Evolutionary conservation across 2,113 vertebrate species (phyloP).

Genomic region (Stomatorhinus ivindoensis): DNA sequence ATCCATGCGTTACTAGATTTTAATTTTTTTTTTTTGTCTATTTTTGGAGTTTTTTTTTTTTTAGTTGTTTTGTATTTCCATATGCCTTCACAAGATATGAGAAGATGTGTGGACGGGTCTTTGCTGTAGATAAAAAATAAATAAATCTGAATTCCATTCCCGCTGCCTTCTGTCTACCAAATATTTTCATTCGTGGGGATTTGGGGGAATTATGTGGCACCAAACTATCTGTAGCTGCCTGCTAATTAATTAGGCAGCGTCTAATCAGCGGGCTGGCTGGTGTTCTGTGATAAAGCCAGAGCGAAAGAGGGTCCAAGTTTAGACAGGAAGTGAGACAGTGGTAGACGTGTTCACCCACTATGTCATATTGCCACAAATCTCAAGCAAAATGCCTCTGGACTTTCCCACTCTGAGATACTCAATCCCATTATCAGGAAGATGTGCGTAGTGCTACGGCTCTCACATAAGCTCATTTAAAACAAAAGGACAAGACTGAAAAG

Average conservation of each 20-base stretch:
- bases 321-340: background rate
- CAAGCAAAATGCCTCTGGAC: background rate
- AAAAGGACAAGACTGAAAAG: conserved; percentile 8
- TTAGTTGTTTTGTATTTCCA: background rate
- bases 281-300: conserved; percentile 49
- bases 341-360: background rate
- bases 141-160: background rate
- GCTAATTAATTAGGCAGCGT: conserved; percentile 62
- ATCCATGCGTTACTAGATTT: background rate
- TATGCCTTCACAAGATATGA: background rate
- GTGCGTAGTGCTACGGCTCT: background rate
- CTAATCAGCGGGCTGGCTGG: conserved; percentile 52
- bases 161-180: background rate
- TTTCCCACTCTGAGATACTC: background rate
- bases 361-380: background rate
- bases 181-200: conserved; percentile 6
- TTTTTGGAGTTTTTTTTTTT: background rate
- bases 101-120: background rate
- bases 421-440: background rate
- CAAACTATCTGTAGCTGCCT: conserved; percentile 63
- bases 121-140: background rate
- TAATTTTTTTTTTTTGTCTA: background rate
- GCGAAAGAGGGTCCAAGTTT: conserved; percentile 35
- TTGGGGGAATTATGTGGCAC: conserved; percentile 48
- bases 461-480: conserved; percentile 30